phyloP scores from a whole-genome alignment of 2,113 vertebrate species.

The Scartelaos histophorus region DNA sequence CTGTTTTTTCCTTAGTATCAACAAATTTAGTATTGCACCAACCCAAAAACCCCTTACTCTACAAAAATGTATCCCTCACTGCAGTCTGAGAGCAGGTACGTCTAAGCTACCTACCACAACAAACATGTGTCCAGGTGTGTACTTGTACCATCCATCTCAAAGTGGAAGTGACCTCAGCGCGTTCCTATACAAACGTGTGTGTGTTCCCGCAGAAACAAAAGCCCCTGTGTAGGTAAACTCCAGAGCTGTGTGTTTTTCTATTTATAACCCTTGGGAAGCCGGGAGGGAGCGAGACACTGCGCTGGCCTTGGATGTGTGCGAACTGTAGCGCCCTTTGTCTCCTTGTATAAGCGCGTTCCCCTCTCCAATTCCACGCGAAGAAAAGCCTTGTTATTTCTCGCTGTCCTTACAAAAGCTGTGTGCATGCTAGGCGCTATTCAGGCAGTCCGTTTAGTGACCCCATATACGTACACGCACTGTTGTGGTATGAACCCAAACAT shows the following conservation, averaged over 20 bases:
- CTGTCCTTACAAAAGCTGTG: slow-evolving; percentile 41
- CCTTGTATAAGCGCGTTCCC: slow-evolving; percentile 56
- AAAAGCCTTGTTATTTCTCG: slow-evolving; percentile 57
- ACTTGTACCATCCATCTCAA: slow-evolving; percentile 10
- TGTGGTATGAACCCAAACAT: slow-evolving; percentile 26
- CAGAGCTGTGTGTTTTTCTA: slow-evolving; percentile 48
- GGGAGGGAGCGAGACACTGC: slow-evolving; percentile 35
- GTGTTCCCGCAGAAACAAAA: slow-evolving; percentile 48
- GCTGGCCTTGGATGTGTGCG: slow-evolving; percentile 33
- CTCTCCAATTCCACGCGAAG: slow-evolving; percentile 38
- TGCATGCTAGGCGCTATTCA: slow-evolving; percentile 14
- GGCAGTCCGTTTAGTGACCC: slow-evolving; percentile 3
- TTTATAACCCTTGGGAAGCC: slow-evolving; percentile 51
- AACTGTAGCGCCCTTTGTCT: slow-evolving; percentile 55
- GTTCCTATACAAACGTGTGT: slow-evolving; percentile 14
- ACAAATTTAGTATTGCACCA: neutral
- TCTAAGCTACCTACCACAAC: neutral
- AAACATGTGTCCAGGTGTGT: slow-evolving; percentile 4
- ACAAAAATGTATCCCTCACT: neutral
- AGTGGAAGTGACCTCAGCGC: slow-evolving; percentile 31
- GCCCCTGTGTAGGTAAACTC: slow-evolving; percentile 58
- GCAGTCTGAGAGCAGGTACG: neutral
- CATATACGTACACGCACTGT: slow-evolving; percentile 53
- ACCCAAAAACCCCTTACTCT: neutral
- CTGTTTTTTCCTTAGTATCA: too few relatives aligned